These are phyloP conservation scores for Neomonachus schauinslandi DNA, from an alignment of 2,113 vertebrate species.

Conservation along the genomic window DNA sequence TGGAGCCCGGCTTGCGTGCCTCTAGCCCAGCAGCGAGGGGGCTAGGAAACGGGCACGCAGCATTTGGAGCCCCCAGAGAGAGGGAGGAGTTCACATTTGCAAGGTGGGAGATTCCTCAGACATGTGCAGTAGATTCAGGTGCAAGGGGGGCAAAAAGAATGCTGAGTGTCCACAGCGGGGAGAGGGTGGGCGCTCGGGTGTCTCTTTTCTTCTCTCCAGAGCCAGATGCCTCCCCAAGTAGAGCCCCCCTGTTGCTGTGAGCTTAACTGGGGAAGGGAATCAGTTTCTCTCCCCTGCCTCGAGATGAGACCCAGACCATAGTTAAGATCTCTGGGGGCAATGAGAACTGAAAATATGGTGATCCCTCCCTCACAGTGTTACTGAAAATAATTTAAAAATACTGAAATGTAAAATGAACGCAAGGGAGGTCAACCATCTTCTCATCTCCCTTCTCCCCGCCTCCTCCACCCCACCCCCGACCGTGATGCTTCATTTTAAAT, in stretches of 20 bases:
- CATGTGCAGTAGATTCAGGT: too few species aligned
- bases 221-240: too few species aligned
- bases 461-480: background rate
- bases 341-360: background rate
- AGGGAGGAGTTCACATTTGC: background rate
- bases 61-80: background rate
- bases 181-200: accelerated
- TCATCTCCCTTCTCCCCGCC: accelerated
- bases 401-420: background rate
- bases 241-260: background rate
- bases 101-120: background rate
- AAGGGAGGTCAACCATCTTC: background rate
- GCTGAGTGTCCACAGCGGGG: background rate
- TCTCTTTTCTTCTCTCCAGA: background rate
- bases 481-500: background rate
- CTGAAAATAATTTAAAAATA: background rate
- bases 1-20: background rate
- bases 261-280: background rate
- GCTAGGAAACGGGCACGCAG: background rate
- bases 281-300: background rate
- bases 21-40: background rate
- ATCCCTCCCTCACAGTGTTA: background rate
- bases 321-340: background rate
- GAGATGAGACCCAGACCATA: background rate
- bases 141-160: background rate